Conservation (phyloP, 2,888 invertebrate genomes). For the Leptogaster cylindrica region DNA sequence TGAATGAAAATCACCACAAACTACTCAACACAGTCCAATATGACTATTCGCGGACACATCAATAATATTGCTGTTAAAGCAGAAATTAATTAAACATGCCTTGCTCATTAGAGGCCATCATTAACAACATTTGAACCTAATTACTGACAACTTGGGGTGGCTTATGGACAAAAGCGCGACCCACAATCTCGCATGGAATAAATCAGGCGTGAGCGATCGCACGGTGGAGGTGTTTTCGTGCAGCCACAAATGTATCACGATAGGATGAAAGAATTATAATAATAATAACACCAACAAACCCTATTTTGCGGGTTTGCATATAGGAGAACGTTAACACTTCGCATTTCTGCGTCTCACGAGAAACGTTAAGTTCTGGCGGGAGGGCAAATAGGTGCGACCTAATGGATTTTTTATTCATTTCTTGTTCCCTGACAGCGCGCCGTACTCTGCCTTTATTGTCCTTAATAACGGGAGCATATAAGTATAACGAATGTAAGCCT, state of each 20-base stretch:
- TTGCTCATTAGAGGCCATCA: slow-evolving; percentile 22
- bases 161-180: too few relatives aligned
- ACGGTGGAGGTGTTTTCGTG: slow-evolving; percentile 22
- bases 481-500: slow-evolving; percentile 13
- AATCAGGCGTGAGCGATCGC: slow-evolving; percentile 23
- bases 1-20: too few relatives aligned
- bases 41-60: too few relatives aligned
- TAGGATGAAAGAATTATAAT: background rate
- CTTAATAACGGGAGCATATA: slow-evolving; percentile 20
- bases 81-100: slow-evolving; percentile 9
- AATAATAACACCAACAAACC: background rate
- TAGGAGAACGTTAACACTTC: slow-evolving; percentile 30
- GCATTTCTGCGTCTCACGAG: slow-evolving; percentile 19
- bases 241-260: slow-evolving; percentile 14
- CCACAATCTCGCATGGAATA: slow-evolving; percentile 33
- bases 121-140: slow-evolving; percentile 21
- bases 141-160: slow-evolving; percentile 5
- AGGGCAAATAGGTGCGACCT: slow-evolving; percentile 29
- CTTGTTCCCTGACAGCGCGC: background rate
- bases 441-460: slow-evolving; percentile 20
- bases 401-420: slow-evolving; percentile 31
- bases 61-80: background rate
- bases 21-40: too few relatives aligned
- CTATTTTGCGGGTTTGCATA: slow-evolving; percentile 23
- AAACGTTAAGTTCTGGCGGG: background rate